phyloP scores from a whole-genome alignment of 2,888 invertebrate species.

The Agriopis leucophaearia region DNA sequence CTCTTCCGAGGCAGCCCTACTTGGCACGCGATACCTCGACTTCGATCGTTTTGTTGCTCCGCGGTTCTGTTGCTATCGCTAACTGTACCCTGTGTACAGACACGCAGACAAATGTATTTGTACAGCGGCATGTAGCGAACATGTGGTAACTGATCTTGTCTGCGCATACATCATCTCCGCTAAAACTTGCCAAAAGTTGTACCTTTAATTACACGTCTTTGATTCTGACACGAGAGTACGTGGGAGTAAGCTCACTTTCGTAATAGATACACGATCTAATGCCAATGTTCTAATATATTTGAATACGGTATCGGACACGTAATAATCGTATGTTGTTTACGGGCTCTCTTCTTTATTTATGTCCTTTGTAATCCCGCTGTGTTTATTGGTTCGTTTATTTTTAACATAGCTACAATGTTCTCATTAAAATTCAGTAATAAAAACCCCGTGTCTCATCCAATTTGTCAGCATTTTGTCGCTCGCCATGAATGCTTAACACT shows the following conservation, averaged over 20 bases:
- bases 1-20: conserved; percentile 50
- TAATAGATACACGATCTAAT: conserved; percentile 44
- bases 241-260: conserved; percentile 46
- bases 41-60: conserved; percentile 73
- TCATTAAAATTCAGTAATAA: conserved; percentile 39
- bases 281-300: conserved; percentile 43
- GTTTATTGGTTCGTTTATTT: conserved; percentile 36
- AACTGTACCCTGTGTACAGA: conserved; percentile 52
- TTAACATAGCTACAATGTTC: conserved; percentile 29
- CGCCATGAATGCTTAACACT: conserved; percentile 47
- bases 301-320: conserved; percentile 28
- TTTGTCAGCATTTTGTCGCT: conserved; percentile 49
- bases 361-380: conserved; percentile 19
- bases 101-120: conserved; percentile 39
- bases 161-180: conserved; percentile 63
- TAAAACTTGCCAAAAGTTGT: conserved; percentile 61
- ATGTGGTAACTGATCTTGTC: conserved; percentile 64
- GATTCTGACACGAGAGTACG: conserved; percentile 53
- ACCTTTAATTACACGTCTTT: conserved; percentile 58
- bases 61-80: conserved; percentile 57
- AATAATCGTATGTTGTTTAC: conserved; percentile 36
- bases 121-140: conserved; percentile 45
- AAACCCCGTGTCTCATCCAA: conserved; percentile 43
- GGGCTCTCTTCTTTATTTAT: conserved; percentile 23
- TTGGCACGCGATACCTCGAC: conserved; percentile 55